Evolutionary conservation across 2,888 invertebrate species (phyloP), one percentile per base, ranked within the genome.

Genomic region (Horisme vitalbata): DNA sequence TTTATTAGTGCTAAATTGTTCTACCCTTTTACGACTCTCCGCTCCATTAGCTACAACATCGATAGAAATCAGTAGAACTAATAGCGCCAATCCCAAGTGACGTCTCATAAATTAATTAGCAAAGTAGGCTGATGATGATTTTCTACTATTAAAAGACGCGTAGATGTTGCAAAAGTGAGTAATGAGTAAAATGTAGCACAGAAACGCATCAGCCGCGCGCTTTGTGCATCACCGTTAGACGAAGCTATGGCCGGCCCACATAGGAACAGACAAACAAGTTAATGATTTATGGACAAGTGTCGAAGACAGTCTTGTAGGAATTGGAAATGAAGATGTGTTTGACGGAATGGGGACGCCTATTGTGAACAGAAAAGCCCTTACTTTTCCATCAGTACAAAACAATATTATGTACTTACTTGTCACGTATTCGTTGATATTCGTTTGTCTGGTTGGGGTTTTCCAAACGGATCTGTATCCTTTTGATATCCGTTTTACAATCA

Each of bases 181-280:
- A 44, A 37, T 41, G 45, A 50, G 41, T 61, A 52, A 60, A 68
- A 85, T 80, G 79, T 83, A 63, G 82, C 71, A 79, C 81, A 69
- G 59, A 72, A 63, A 76, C 84, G 82, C 77, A 79, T 77, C 78
- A 75, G 68, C 47, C 69, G 34, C 33, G 64, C 69, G 79, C 72
- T 83, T 87, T 87, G 86, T 86, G 74, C 63, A 66, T 63, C 64
- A 85, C 88, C 86, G 87, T 87, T 87, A 84, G 68, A 51, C 65
- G 65, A 60, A 63, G 61, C 62, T 61, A 56, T 57, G 53, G 57
- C 51, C 67, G 80, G 67, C 83, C 75, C 76, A 86, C 84, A 80
- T 83, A 74, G 68, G 47, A 52, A 62, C 59, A 74, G 75, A 79
- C 81, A 81, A 83, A 83, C 78, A 58, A 77, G 71, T 71, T 71